Base-by-base conservation (phyloP, 2,797 vertebrate genomes). In the Triplophysa bombifrons region DNA sequence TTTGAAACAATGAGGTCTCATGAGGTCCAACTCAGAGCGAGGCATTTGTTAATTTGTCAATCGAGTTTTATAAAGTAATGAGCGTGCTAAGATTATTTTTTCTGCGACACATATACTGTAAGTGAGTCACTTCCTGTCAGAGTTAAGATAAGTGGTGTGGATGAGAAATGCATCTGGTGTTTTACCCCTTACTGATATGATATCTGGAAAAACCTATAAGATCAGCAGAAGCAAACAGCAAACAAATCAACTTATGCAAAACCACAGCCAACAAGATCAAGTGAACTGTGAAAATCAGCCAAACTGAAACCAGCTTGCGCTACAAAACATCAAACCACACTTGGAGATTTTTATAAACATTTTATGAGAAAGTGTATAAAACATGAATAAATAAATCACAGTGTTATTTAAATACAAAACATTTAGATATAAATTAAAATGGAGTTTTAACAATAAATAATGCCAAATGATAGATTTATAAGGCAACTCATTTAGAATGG, bases 181-280 rank as follows among this genome's bases (percentile, higher is more conserved):
- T 65, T 78, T 27, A 78, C 68, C 56, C 61, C 56, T 25, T 16
- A 64, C 58, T 55, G 68, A 61, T 55, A 53, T 63, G 55, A 58
- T 73, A 60, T 72, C 51, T 73, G 69, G 55, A 64, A 63, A 51
- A 69, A 56, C 14, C 19, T 19, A 51, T 48, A 34, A 12, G 38
- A 55, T 78, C 76, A 70, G 81, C 70, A 68, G 27, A 46, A 65
- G 34, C 6, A 58, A 74, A 73, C 20, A 79, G 64, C 75, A 48
- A 38, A 74, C 66, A 51, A 64, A 76, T 80, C 67, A 75, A 51
- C n/a, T 55, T 58, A 48, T 41, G 63, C 67, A 75, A 48, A 74
- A 67, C 51, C 71, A 44, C 53, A 69, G 8, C 60, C 56, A 25
- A 20, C 64, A 22, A 41, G 51, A 63, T 50, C 58, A 50, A 50